Evolutionary conservation across 2,888 invertebrate species (phyloP).

Genomic region (Candidula unifasciata): DNA sequence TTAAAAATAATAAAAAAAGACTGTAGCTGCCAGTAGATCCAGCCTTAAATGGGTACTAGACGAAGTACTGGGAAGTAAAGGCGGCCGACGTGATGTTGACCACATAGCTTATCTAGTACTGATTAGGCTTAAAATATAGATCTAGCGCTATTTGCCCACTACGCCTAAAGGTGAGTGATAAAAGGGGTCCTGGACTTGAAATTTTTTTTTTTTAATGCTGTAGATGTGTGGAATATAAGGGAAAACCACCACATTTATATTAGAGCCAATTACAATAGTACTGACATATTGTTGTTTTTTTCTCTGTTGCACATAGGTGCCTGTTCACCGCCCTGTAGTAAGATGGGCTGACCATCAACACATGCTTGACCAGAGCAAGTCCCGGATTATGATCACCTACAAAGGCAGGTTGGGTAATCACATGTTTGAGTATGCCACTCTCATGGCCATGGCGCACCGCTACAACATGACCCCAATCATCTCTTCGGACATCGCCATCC

Average conservation of each 20-base stretch:
- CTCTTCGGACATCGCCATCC: conserved; percentile 55
- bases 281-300: not conserved
- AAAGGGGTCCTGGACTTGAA: too few species aligned
- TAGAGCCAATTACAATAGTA: not conserved
- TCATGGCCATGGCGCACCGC: conserved; percentile 62
- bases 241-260: not conserved
- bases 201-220: too few species aligned
- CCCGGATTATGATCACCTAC: conserved; percentile 57
- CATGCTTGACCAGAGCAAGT: conserved; percentile 40
- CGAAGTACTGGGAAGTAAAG: too few species aligned
- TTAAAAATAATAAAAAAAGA: too few species aligned
- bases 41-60: too few species aligned
- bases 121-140: too few species aligned
- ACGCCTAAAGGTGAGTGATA: too few species aligned
- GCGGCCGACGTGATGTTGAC: too few species aligned
- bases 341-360: conserved; percentile 49
- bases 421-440: conserved; percentile 69
- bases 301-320: conserved; percentile 15
- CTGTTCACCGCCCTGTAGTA: conserved; percentile 45
- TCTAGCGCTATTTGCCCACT: too few species aligned
- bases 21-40: too few species aligned
- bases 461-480: conserved; percentile 68
- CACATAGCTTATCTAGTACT: too few species aligned
- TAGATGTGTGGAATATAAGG: too few species aligned
- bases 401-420: conserved; percentile 69